A percentile compares a stretch with the other conserved stretches of the same genome.
These are phyloP conservation scores for Protophormia terraenovae DNA, from an alignment of 2,888 invertebrate genomes.

Conservation along the genomic window DNA sequence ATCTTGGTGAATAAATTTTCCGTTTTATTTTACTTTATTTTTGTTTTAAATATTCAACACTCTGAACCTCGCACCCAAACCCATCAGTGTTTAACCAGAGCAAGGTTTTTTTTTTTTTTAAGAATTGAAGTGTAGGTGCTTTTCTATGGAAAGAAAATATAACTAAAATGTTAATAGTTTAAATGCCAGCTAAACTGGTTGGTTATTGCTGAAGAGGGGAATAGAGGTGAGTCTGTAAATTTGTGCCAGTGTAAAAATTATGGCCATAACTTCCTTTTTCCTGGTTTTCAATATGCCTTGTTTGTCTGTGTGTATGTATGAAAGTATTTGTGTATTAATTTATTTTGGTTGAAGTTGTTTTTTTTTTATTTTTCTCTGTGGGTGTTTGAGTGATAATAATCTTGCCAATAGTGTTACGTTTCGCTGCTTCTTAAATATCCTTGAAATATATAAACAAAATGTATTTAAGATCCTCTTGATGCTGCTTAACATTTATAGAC, in stretches of 20 bases:
- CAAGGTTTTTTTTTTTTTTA: too few relatives aligned
- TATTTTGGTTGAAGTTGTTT: neutral
- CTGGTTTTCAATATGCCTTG: neutral
- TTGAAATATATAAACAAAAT: neutral
- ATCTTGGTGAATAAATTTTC: slow-evolving; percentile 19
- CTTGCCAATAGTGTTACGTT: neutral
- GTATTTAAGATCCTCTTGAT: neutral
- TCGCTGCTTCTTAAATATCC: neutral
- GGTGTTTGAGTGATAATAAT: slow-evolving; percentile 24
- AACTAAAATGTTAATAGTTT: slow-evolving; percentile 27
- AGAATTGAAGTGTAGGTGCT: too few relatives aligned
- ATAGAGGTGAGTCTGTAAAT: neutral
- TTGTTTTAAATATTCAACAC: neutral
- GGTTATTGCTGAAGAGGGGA: neutral
- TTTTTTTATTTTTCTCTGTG: slow-evolving; percentile 5
- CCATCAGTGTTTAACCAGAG: neutral
- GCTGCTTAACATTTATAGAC: slow-evolving; percentile 4
- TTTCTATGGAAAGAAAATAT: neutral
- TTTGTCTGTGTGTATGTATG: neutral
- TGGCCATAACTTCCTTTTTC: slow-evolving; percentile 43
- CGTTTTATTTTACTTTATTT: neutral
- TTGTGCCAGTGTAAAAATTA: neutral
- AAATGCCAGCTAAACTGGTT: neutral
- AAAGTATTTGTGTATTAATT: neutral
- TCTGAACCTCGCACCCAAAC: neutral